phyloP scores from a whole-genome alignment of 2,797 vertebrate species.

The Toxotes lorentzi region DNA sequence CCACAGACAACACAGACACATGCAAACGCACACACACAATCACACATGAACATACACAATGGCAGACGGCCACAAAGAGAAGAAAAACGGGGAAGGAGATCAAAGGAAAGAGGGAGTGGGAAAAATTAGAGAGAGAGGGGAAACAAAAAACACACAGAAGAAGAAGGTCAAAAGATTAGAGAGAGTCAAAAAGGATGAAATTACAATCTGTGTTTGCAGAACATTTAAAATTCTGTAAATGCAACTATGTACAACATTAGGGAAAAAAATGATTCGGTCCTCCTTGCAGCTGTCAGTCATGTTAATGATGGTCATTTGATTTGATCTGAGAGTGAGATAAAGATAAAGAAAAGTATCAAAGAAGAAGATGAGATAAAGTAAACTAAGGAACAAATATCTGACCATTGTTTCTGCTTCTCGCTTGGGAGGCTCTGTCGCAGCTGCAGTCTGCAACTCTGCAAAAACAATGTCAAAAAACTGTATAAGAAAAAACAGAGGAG shows the following conservation, averaged over 20 bases:
- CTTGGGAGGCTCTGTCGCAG: constrained; percentile 52
- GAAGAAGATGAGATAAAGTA: not conserved
- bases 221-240: not conserved
- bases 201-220: constrained; percentile 2
- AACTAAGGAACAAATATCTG: constrained; percentile 59
- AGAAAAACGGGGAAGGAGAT: not conserved
- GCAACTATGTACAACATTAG: too few species aligned
- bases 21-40: constrained; percentile 9
- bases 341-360: constrained; percentile 14
- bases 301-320: constrained; percentile 3
- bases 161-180: constrained; percentile 72
- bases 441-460: constrained; percentile 65
- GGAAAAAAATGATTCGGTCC: too few species aligned
- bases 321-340: constrained; percentile 3
- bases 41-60: constrained; percentile 54
- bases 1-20: constrained; percentile 46
- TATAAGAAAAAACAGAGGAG: not conserved
- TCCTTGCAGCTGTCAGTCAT: not conserved
- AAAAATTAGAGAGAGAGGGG: not conserved
- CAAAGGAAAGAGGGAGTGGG: constrained; percentile 6
- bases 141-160: constrained; percentile 24
- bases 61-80: constrained; percentile 22
- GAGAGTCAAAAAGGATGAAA: constrained; percentile 17
- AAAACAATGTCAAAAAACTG: constrained; percentile 2
- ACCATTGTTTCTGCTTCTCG: constrained; percentile 80